Conservation (phyloP, 2,113 vertebrate species). For the Microcebus murinus region DNA sequence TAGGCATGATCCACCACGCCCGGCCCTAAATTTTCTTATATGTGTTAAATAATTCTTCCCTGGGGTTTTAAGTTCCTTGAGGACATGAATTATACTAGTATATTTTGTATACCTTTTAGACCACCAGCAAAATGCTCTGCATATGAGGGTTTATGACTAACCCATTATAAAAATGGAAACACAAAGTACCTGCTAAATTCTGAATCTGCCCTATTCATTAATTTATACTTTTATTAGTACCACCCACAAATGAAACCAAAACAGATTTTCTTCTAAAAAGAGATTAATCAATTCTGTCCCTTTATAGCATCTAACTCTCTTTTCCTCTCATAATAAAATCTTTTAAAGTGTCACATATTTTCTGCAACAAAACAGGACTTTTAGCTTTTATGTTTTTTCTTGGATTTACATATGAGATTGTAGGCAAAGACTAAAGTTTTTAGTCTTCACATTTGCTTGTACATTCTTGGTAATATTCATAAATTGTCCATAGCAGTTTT, state of each 20-base stretch:
- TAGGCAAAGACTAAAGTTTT: slow-evolving; percentile 16
- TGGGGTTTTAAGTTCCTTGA: slow-evolving; percentile 40
- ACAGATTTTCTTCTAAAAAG: slow-evolving; percentile 25
- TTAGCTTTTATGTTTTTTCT: neutral
- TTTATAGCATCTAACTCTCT: neutral
- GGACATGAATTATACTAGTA: neutral
- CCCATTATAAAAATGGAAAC: neutral
- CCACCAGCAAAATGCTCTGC: neutral
- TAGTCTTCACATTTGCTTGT: slow-evolving; percentile 16
- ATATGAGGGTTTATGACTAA: neutral
- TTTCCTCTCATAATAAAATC: neutral
- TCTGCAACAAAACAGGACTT: neutral
- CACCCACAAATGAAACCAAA: neutral
- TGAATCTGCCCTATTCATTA: neutral
- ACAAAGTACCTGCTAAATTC: neutral
- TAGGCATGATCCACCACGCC: no score
- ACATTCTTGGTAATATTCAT: neutral
- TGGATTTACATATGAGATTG: slow-evolving; percentile 28
- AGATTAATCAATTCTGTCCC: neutral
- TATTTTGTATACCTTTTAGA: neutral
- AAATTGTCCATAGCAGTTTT: slow-evolving; percentile 12
- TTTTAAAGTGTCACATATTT: neutral
- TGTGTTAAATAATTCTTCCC: neutral
- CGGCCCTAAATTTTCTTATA: neutral
- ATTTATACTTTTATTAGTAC: slow-evolving; percentile 14